phyloP scores from a whole-genome alignment of 2,113 vertebrate genomes.

The Vulpes ferrilata region DNA sequence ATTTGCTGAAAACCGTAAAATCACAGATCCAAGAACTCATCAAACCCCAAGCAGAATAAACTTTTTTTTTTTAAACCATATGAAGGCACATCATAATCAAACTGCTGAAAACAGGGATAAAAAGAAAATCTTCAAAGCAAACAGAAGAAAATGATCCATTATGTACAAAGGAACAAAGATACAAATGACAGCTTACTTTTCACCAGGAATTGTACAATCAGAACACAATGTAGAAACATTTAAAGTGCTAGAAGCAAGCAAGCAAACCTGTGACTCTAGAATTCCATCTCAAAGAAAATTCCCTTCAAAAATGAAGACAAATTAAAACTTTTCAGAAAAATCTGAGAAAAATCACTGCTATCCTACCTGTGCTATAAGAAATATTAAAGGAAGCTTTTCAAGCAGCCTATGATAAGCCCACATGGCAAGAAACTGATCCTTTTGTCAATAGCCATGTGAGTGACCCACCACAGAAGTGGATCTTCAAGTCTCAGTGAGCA shows the following conservation, averaged over 20 bases:
- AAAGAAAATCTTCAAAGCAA: constrained; percentile 11
- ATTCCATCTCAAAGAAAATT: not conserved
- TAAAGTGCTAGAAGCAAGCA: not conserved
- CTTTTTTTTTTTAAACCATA: not conserved
- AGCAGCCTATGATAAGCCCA: not conserved
- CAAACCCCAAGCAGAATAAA: not conserved
- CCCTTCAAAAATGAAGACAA: not conserved
- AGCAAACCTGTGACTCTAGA: not conserved
- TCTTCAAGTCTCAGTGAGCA: not conserved
- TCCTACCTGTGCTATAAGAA: not conserved
- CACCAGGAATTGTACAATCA: not conserved
- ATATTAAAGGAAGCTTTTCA: not conserved
- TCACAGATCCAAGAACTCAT: constrained; percentile 4
- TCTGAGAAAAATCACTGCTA: not conserved
- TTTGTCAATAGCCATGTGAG: not conserved
- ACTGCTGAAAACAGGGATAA: not conserved
- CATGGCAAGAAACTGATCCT: not conserved
- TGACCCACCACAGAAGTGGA: not conserved
- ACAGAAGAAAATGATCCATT: not conserved
- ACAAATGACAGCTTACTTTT: not conserved
- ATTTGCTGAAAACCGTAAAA: constrained; percentile 32
- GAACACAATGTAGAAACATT: not conserved
- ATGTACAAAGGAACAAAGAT: not conserved
- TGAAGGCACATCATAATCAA: not conserved
- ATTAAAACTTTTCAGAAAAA: not conserved